These are phyloP conservation scores for Acomys russatus DNA, from an alignment of 2,797 vertebrate genomes.

Conservation along the genomic window DNA sequence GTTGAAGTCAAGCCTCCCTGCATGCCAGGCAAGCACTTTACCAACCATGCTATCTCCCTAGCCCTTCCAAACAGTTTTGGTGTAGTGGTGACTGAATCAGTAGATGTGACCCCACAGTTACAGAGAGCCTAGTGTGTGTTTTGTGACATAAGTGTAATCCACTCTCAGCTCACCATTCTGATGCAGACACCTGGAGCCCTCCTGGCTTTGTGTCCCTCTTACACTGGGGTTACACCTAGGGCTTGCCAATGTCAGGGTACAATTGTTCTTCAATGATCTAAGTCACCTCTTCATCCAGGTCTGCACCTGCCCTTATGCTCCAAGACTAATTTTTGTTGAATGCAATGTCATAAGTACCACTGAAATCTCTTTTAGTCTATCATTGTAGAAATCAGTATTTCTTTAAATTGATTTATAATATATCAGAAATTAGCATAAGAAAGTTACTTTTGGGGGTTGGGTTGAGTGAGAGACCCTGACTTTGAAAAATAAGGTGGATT, in stretches of 20 bases:
- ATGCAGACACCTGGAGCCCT: neutral
- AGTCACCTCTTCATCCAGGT: neutral
- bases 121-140: neutral
- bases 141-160: conserved; percentile 12
- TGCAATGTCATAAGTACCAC: neutral
- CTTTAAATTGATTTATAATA: conserved; percentile 6
- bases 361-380: neutral
- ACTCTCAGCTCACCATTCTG: neutral
- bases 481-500: neutral
- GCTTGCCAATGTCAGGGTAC: neutral
- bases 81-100: neutral
- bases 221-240: neutral
- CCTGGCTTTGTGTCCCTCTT: neutral
- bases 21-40: neutral
- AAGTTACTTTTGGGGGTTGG: neutral
- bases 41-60: neutral
- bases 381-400: conserved; percentile 26
- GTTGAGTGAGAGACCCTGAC: neutral
- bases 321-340: conserved; percentile 19
- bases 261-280: neutral
- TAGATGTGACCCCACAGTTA: neutral
- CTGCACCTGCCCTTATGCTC: accelerated
- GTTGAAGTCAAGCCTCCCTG: neutral
- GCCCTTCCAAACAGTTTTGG: neutral
- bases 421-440: neutral